Percentiles rank a stretch among this genome's conserved stretches.
These are phyloP conservation scores for Myotis pilosus DNA, from an alignment of 2,797 vertebrate species.

Conservation along the genomic window DNA sequence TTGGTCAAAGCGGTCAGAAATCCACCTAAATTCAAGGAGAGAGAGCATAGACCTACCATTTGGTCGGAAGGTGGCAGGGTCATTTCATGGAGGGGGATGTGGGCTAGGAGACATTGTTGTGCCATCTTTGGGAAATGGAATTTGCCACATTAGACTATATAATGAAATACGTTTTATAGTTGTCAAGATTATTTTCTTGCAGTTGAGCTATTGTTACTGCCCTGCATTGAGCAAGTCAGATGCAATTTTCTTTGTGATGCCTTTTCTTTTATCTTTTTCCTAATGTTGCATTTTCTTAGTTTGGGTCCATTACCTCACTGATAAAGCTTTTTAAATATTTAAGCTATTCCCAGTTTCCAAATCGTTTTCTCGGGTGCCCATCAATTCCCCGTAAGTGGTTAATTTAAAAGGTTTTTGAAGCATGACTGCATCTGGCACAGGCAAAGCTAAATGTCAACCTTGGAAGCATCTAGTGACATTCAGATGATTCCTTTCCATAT, in stretches of 20 bases:
- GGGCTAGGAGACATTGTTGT: background rate
- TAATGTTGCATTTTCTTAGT: constrained; percentile 55
- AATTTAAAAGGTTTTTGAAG: constrained; percentile 59
- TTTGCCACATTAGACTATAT: background rate
- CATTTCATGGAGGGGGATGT: background rate
- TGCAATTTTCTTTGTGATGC: constrained; percentile 34
- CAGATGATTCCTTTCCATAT: constrained; percentile 18
- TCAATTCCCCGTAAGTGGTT: constrained; percentile 52
- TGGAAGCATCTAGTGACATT: constrained; percentile 44
- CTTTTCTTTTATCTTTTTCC: constrained; percentile 18
- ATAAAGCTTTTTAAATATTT: constrained; percentile 64
- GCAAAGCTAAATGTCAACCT: constrained; percentile 49
- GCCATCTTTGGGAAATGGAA: background rate
- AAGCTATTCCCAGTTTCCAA: constrained; percentile 35
- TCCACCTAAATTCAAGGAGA: background rate
- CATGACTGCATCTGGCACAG: constrained; percentile 34
- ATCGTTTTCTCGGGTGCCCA: constrained; percentile 51
- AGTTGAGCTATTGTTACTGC: background rate
- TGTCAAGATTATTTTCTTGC: constrained; percentile 9
- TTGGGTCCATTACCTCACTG: constrained; percentile 45
- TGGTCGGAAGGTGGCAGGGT: background rate
- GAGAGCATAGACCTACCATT: background rate
- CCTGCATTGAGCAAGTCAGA: background rate
- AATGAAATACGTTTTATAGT: background rate
- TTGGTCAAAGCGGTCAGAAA: background rate